Evolutionary conservation across 2,113 vertebrate species (phyloP).

Genomic region (Periophthalmodon schlosseri): DNA sequence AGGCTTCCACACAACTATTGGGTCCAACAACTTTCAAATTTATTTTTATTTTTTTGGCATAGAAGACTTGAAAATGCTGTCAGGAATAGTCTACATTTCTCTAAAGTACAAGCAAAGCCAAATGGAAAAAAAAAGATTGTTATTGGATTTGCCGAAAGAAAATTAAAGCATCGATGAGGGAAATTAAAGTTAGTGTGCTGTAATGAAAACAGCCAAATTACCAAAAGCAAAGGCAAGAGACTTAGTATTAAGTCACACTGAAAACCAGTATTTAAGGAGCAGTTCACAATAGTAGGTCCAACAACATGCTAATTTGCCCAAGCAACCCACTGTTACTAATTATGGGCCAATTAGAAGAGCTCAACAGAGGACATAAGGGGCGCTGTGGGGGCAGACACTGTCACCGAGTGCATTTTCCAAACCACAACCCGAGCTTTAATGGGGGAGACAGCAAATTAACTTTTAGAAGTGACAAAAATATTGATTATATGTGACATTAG

Average conservation of each 20-base stretch:
- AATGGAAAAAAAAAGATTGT: slow-evolving; percentile 30
- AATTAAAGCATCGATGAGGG: neutral
- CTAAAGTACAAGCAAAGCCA: slow-evolving; percentile 29
- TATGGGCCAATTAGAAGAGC: slow-evolving; percentile 43
- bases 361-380: slow-evolving; percentile 35
- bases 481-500: neutral
- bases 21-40: too few relatives aligned
- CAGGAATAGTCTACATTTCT: neutral
- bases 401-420: slow-evolving; percentile 23
- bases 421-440: slow-evolving; percentile 5
- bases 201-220: slow-evolving; percentile 7
- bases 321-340: slow-evolving; percentile 62
- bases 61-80: slow-evolving; percentile 10
- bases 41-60: neutral
- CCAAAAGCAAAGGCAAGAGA: neutral
- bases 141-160: slow-evolving; percentile 13
- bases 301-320: slow-evolving; percentile 35
- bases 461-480: neutral
- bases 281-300: slow-evolving; percentile 27
- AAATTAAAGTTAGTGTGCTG: slow-evolving; percentile 1
- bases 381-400: slow-evolving; percentile 9
- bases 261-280: slow-evolving; percentile 27
- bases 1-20: slow-evolving; percentile 9
- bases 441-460: neutral
- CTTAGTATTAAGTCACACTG: neutral